Evolutionary conservation across 2,888 invertebrate species (phyloP), one percentile per base, ranked within the genome.

Genomic region (Leptinotarsa rubiginosa): DNA sequence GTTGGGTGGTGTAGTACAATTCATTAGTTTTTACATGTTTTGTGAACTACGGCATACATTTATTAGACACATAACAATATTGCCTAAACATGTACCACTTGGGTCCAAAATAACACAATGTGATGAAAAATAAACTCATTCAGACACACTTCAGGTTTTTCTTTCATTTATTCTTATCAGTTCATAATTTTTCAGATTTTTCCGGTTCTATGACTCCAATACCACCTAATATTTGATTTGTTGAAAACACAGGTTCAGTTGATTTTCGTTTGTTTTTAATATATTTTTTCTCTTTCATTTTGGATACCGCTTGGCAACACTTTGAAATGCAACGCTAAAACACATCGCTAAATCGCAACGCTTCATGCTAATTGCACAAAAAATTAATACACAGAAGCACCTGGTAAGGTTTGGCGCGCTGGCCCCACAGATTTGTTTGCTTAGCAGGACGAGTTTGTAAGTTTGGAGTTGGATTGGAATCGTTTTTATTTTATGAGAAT

Each of bases 141-240:
- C 70, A 80, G 75, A 83, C 78, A 78, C 81, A 78, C 78, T 78
- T 77, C 79, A 75, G 82, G 41, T 84, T 83, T 81, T 80, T 82
- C 82, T 78, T 77, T 80, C 75, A 76, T 83, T 69, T 78, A 81
- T 81, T 82, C 72, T 72, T 62, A 62, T 62, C 62, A 62, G 62
- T 62, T 62, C 75, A 75, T 78, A 77, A 79, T 83, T 84, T 87
- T 88, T 85, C 88, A 88, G 88, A 88, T 87, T 88, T 86, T 85
- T 82, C 87, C 80, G 88, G 88, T 80, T 88, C 88, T 82, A 87
- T 87, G 86, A 87, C 87, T 77, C 88, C 88, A 76, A 86, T 88
- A 79, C 85, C 87, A 81, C 80, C 84, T 81, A 85, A 84, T 80
- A 84, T 85, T 83, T 86, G 86, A 83, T 78, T 78, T 71, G 66